Percentiles rank a stretch among this genome's conserved stretches.
Conservation (phyloP, 1,140 invertebrate species). For the Anastrepha ludens region DNA sequence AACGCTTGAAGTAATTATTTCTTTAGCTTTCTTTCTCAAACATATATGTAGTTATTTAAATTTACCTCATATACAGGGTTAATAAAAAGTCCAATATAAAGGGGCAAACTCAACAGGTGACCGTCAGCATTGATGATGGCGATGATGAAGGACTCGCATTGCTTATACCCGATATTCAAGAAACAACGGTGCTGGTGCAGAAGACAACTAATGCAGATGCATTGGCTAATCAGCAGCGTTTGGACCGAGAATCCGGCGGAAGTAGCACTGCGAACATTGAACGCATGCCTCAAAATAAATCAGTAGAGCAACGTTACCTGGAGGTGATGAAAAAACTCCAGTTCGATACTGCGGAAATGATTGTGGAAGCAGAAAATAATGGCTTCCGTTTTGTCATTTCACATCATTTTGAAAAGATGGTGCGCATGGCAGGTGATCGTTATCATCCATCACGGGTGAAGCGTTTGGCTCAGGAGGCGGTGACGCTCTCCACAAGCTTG, state of each 20-base stretch:
- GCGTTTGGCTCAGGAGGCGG: slow-evolving; percentile 95
- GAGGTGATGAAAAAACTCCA: slow-evolving; percentile 91
- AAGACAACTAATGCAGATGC: slow-evolving; percentile 78
- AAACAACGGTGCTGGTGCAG: slow-evolving; percentile 86
- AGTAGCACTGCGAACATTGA: slow-evolving; percentile 72
- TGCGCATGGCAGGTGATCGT: slow-evolving; percentile 89
- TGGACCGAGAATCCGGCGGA: slow-evolving; percentile 56
- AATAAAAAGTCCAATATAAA: slow-evolving; percentile 74
- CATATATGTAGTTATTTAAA: neutral
- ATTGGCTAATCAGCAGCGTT: slow-evolving; percentile 62
- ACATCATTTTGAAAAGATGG: slow-evolving; percentile 94
- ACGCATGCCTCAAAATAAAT: slow-evolving; percentile 75
- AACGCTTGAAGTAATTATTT: slow-evolving; percentile 82
- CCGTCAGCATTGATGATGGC: slow-evolving; percentile 72
- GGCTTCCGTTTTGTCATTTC: slow-evolving; percentile 89
- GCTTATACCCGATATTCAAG: slow-evolving; percentile 91
- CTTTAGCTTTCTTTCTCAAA: neutral
- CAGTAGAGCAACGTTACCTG: slow-evolving; percentile 85
- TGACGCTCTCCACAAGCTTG: slow-evolving; percentile 94
- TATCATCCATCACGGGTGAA: slow-evolving; percentile 91
- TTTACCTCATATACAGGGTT: slow-evolving; percentile 63
- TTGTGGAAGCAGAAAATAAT: slow-evolving; percentile 82
- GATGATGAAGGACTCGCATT: slow-evolving; percentile 91
- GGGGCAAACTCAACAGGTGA: slow-evolving; percentile 72
- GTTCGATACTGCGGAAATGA: slow-evolving; percentile 95